These are phyloP conservation scores for Vulpes lagopus DNA, from an alignment of 2,113 vertebrate species.

Conservation along the genomic window DNA sequence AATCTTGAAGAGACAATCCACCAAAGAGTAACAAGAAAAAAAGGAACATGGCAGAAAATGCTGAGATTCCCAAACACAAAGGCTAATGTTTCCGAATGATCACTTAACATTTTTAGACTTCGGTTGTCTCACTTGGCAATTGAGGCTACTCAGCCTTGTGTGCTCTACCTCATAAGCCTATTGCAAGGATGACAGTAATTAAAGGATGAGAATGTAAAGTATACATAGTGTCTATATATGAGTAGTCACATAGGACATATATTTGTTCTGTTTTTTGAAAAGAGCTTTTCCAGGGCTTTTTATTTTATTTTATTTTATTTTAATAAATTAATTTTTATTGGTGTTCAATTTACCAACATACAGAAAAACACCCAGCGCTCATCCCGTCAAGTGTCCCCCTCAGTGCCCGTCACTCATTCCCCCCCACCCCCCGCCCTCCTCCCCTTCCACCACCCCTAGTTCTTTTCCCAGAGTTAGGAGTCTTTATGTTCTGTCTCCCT, in stretches of 20 bases:
- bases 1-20: not conserved
- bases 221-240: not conserved
- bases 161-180: not conserved
- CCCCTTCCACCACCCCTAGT: no score
- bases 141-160: not conserved
- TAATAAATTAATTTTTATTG: no score
- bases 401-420: no score
- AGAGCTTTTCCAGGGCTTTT: conserved; percentile 3
- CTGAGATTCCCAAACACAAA: not conserved
- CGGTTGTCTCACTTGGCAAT: not conserved
- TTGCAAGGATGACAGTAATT: not conserved
- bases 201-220: not conserved
- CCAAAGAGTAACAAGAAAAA: not conserved
- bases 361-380: no score
- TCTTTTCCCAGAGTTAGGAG: no score
- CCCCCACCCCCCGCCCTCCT: no score
- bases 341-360: no score
- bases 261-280: conserved; percentile 40
- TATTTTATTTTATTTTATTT: not conserved
- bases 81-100: not conserved
- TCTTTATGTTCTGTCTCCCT: no score
- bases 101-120: not conserved
- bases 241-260: not conserved
- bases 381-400: no score
- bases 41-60: not conserved